Percentiles rank a stretch among this genome's conserved stretches.
Evolutionary conservation across 2,888 invertebrate genomes (phyloP).

Genomic region (Caenorhabditis uteleia): DNA sequence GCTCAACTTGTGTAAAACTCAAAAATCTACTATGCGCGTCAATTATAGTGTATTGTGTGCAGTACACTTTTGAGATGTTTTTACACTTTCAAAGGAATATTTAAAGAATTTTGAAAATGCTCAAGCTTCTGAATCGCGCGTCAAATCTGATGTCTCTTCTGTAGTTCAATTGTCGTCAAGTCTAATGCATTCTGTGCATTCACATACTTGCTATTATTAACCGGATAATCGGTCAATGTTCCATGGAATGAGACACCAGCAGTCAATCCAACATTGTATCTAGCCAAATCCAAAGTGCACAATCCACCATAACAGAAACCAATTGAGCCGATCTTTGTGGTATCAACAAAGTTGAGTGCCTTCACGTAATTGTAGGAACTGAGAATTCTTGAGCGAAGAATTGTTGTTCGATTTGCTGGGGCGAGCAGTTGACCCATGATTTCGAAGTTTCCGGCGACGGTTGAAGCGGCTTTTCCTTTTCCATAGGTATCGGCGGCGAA

Average conservation of each 20-base stretch:
- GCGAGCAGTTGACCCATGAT: conserved; percentile 43
- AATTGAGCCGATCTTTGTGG: conserved; percentile 50
- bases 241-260: conserved; percentile 62
- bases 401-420: conserved; percentile 16
- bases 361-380: conserved; percentile 51
- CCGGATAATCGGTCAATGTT: conserved; percentile 45
- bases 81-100: no score
- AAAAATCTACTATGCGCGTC: no score
- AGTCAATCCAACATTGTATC: conserved; percentile 51
- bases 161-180: background rate
- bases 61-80: no score
- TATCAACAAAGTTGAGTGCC: conserved; percentile 35
- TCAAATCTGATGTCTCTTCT: background rate
- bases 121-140: no score
- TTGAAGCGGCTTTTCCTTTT: conserved; percentile 45
- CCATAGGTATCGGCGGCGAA: conserved; percentile 65
- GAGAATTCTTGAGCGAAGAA: conserved; percentile 48
- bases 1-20: no score
- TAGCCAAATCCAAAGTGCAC: conserved; percentile 58
- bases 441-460: conserved; percentile 44
- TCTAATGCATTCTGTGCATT: conserved; percentile 13
- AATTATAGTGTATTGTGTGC: no score
- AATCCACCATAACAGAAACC: conserved; percentile 65
- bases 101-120: background rate
- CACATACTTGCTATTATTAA: no score